A percentile compares a stretch with the other conserved stretches of the same genome.
Conservation (phyloP, 2,888 invertebrate genomes). For the Drosophila lacicola region DNA sequence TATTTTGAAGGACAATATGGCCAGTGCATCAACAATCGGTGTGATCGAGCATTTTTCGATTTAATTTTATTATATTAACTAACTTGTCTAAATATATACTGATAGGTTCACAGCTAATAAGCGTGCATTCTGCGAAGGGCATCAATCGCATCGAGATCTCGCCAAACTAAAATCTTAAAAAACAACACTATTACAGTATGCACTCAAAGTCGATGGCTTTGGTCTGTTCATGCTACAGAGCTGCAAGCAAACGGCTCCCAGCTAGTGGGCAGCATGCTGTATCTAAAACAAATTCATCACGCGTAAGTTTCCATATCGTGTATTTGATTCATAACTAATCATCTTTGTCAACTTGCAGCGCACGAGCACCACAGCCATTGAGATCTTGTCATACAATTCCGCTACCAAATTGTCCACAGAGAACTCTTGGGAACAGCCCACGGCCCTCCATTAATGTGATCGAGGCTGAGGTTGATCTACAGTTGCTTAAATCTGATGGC, state of each 20-base stretch:
- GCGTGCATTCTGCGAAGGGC: no score
- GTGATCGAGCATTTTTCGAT: neutral
- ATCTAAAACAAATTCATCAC: conserved; percentile 88
- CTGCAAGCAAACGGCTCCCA: conserved; percentile 73
- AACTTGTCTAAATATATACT: no score
- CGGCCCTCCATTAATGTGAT: conserved; percentile 83
- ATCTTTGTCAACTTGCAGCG: conserved; percentile 55
- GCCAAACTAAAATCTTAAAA: no score
- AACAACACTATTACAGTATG: no score
- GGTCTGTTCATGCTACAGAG: conserved; percentile 91
- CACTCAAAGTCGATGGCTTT: conserved; percentile 91
- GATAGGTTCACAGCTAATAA: no score
- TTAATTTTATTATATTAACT: no score
- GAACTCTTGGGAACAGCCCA: conserved; percentile 56
- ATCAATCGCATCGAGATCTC: no score
- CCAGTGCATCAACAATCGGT: conserved; percentile 60
- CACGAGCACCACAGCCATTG: conserved; percentile 77
- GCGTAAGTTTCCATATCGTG: conserved; percentile 64
- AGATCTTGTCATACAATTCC: conserved; percentile 53
- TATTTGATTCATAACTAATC: no score
- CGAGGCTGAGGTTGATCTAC: conserved; percentile 95
- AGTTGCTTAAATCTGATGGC: conserved; percentile 90
- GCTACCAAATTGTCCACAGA: conserved; percentile 41
- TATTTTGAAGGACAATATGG: conserved; percentile 73
- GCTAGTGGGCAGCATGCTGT: conserved; percentile 89